A percentile compares a stretch with the other conserved stretches of the same genome.
phyloP scores from a whole-genome alignment of 2,888 invertebrate species.

The Mayetiola destructor region DNA sequence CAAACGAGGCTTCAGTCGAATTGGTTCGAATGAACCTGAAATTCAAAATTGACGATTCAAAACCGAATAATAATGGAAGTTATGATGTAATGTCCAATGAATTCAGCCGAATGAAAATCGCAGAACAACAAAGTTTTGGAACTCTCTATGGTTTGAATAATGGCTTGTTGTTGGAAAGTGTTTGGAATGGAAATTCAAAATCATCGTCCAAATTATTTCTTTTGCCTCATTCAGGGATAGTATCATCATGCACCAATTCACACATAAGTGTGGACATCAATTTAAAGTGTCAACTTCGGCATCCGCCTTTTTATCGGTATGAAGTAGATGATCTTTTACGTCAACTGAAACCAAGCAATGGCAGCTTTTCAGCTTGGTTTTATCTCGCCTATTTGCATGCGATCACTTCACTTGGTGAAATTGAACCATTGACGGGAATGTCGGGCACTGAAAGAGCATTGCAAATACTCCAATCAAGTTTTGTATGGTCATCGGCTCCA shows the following conservation, averaged over 20 bases:
- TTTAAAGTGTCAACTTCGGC: neutral
- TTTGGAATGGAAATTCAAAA: neutral
- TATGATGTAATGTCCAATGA: conserved; percentile 1
- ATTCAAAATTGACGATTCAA: neutral
- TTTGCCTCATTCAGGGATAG: neutral
- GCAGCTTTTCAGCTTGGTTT: conserved; percentile 5
- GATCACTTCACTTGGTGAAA: conserved; percentile 1
- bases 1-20: neutral
- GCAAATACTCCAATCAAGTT: conserved; percentile 6
- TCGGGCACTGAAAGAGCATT: conserved; percentile 1
- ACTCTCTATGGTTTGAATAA: neutral
- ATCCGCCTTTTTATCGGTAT: conserved; percentile 4
- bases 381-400: conserved; percentile 13
- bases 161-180: conserved; percentile 1
- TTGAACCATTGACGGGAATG: conserved; percentile 12
- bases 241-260: neutral
- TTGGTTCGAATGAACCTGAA: conserved; percentile 5
- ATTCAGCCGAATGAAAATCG: neutral
- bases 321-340: neutral
- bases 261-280: neutral
- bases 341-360: neutral
- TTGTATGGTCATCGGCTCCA: conserved; percentile 5
- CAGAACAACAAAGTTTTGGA: neutral
- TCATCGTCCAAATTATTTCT: neutral
- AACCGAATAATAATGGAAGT: neutral